Evolutionary conservation across 2,113 vertebrate genomes (phyloP).

Genomic region (Phylloscopus whistleri): DNA sequence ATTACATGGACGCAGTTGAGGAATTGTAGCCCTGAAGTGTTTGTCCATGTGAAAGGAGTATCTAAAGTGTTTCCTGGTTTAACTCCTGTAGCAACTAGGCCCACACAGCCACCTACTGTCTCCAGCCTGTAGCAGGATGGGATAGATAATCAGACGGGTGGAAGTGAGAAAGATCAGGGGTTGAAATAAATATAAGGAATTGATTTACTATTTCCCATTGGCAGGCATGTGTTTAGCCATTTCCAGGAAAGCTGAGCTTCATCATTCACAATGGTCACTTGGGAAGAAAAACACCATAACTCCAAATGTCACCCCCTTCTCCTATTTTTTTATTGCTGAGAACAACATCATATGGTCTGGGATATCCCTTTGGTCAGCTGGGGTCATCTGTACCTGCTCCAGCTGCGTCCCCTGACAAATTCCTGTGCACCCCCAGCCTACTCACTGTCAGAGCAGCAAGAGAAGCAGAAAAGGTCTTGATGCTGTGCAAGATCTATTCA

Average conservation of each 20-base stretch:
- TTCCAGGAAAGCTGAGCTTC: not conserved
- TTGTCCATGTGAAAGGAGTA: not conserved
- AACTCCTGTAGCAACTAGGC: not conserved
- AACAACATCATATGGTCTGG: not conserved
- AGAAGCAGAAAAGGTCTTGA: not conserved
- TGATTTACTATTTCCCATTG: not conserved
- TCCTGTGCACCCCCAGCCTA: not conserved
- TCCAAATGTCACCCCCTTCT: not conserved
- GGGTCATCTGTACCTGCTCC: not conserved
- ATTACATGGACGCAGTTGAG: accelerated
- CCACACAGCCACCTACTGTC: accelerated
- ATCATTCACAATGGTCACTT: not conserved
- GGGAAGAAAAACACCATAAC: not conserved
- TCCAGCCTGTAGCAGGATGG: accelerated
- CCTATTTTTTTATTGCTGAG: not conserved
- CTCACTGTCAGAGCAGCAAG: not conserved
- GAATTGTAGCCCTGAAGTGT: not conserved
- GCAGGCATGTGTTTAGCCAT: not conserved
- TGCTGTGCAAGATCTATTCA: not conserved
- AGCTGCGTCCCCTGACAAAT: not conserved
- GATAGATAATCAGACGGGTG: not conserved
- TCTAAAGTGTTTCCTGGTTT: not conserved
- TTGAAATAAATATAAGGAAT: not conserved
- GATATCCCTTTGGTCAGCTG: not conserved
- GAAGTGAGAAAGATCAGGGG: not conserved